A percentile compares a stretch with the other conserved stretches of the same genome.
Evolutionary conservation across 2,888 invertebrate species (phyloP).

Genomic region (Aethes cnicana): DNA sequence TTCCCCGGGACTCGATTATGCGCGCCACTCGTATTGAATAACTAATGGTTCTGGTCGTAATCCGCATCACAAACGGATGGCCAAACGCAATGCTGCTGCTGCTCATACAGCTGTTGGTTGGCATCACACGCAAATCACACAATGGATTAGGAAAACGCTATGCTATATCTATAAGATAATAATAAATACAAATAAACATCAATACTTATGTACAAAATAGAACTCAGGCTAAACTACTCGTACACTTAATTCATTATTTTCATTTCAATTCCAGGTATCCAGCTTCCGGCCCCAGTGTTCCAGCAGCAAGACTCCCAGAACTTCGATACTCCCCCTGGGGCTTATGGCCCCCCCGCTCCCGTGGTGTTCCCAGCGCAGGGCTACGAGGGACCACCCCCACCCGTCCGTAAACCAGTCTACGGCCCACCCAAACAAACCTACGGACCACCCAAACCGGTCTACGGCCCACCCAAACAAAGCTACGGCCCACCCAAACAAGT

Average conservation of each 20-base stretch:
- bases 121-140: too few relatives aligned
- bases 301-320: constrained; percentile 50
- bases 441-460: constrained; percentile 62
- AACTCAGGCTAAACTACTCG: too few relatives aligned
- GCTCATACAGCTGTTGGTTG: too few relatives aligned
- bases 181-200: too few relatives aligned
- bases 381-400: constrained; percentile 80
- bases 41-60: too few relatives aligned
- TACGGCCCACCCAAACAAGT: constrained; percentile 69
- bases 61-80: too few relatives aligned
- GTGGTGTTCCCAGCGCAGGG: constrained; percentile 61
- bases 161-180: too few relatives aligned
- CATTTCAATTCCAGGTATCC: constrained; percentile 63
- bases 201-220: too few relatives aligned
- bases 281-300: constrained; percentile 77
- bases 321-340: constrained; percentile 58
- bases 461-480: constrained; percentile 70
- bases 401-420: constrained; percentile 57
- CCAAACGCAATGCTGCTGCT: too few relatives aligned
- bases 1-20: too few relatives aligned
- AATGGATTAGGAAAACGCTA: too few relatives aligned
- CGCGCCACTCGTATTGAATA: too few relatives aligned
- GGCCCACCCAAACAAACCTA: constrained; percentile 56
- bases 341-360: constrained; percentile 79
- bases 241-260: neutral